phyloP scores from a whole-genome alignment of 2,888 invertebrate genomes.

The Galerucella calmariensis region DNA sequence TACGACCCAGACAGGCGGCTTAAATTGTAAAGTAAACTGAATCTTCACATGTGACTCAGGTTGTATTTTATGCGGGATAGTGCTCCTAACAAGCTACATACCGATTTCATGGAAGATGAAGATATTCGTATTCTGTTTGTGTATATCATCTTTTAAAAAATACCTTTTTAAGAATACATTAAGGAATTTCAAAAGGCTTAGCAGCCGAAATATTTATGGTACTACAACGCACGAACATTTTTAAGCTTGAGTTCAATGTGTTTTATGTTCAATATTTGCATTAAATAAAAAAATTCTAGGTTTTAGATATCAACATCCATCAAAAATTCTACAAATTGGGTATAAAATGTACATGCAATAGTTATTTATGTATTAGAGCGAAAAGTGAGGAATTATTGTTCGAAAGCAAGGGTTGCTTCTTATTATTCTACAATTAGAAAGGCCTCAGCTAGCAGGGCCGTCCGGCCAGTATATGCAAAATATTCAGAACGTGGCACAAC shows the following conservation, averaged over 20 bases:
- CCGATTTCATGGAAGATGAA: not conserved
- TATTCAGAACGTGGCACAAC: too few species aligned
- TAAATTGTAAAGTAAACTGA: conserved; percentile 15
- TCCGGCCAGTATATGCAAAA: too few species aligned
- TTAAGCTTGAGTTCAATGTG: not conserved
- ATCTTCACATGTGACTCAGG: conserved; percentile 2
- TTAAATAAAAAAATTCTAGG: too few species aligned
- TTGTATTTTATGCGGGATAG: conserved; percentile 5
- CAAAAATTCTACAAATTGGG: too few species aligned
- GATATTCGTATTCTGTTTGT: conserved; percentile 8
- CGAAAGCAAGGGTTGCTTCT: too few species aligned
- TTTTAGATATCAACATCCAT: too few species aligned
- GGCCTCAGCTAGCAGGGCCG: too few species aligned
- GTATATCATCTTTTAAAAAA: conserved; percentile 8
- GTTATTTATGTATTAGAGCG: too few species aligned
- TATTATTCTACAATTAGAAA: too few species aligned
- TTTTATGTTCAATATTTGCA: not conserved
- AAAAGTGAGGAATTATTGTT: too few species aligned
- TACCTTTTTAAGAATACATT: conserved; percentile 3
- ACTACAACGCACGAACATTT: not conserved
- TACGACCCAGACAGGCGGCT: conserved; percentile 34
- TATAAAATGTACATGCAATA: too few species aligned
- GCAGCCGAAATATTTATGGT: conserved; percentile 7
- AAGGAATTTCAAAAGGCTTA: not conserved
- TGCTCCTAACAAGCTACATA: conserved; percentile 9